These are phyloP conservation scores for Campylomormyrus numenius DNA, from an alignment of 2,113 vertebrate species.

Conservation along the genomic window DNA sequence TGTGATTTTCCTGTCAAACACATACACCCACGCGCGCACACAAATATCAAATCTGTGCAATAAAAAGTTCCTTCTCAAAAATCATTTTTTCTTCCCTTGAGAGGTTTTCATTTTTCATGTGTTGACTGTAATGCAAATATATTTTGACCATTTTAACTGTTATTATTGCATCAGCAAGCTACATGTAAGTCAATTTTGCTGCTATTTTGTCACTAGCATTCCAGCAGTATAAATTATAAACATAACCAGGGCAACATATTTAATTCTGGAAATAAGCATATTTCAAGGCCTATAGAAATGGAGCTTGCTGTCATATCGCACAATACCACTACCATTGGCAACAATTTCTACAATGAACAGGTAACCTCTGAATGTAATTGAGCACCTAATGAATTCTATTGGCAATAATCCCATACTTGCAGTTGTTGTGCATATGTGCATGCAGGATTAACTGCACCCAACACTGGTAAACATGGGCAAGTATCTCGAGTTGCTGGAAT, in stretches of 20 bases:
- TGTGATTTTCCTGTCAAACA: constrained; percentile 38
- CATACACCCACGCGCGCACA: not conserved
- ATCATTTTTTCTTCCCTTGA: not conserved
- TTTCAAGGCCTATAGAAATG: not conserved
- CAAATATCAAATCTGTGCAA: constrained; percentile 20
- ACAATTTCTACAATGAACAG: not conserved
- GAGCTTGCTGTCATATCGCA: not conserved
- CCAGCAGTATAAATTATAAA: not conserved
- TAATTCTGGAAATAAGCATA: constrained; percentile 1
- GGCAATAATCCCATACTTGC: not conserved
- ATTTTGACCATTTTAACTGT: not conserved
- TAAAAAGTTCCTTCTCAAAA: constrained; percentile 41
- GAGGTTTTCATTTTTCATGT: constrained; percentile 4
- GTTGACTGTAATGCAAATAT: constrained; percentile 6
- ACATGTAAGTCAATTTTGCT: not conserved
- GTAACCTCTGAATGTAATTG: not conserved
- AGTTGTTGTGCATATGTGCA: not conserved
- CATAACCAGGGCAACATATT: not conserved
- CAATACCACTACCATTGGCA: not conserved
- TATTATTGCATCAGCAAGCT: constrained; percentile 2
- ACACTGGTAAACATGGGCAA: not conserved
- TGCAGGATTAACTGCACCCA: not conserved
- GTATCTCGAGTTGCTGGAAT: not conserved
- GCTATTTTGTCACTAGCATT: not conserved
- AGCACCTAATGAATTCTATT: not conserved